A percentile compares a stretch with the other conserved stretches of the same genome.
phyloP scores from a whole-genome alignment of 2,888 invertebrate genomes.

The Dasypolia templi region DNA sequence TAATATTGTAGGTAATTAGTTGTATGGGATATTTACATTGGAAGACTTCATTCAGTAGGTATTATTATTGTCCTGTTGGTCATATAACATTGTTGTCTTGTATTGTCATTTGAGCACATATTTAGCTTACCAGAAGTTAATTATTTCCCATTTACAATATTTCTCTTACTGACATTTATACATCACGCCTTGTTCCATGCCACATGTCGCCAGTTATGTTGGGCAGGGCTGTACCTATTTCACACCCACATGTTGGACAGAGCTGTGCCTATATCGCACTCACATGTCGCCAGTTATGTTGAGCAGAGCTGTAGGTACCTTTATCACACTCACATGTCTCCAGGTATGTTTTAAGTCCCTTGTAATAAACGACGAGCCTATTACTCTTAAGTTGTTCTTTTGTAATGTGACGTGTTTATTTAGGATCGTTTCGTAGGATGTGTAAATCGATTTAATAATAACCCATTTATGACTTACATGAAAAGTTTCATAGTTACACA shows the following conservation, averaged over 20 bases:
- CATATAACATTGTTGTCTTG: no score
- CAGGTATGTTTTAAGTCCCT: no score
- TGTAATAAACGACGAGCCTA: not conserved
- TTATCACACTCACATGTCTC: no score
- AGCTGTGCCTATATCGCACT: no score
- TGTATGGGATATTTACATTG: conserved; percentile 12
- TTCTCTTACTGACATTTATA: not conserved
- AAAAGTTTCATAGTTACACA: conserved; percentile 1
- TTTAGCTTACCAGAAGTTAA: not conserved
- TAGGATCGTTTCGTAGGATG: no score
- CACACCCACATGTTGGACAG: no score
- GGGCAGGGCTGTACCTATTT: no score
- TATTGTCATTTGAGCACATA: not conserved
- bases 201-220: no score
- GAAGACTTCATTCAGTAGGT: conserved; percentile 5
- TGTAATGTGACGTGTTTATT: not conserved
- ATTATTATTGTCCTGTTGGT: not conserved
- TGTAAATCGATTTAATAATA: conserved; percentile 35
- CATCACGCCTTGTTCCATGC: no score
- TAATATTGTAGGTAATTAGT: conserved; percentile 31
- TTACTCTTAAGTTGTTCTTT: not conserved
- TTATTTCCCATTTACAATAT: not conserved
- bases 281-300: no score
- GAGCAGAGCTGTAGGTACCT: no score
- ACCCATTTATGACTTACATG: conserved; percentile 7